Conservation (phyloP, 1,140 invertebrate genomes). For the Agrypnia vestita region DNA sequence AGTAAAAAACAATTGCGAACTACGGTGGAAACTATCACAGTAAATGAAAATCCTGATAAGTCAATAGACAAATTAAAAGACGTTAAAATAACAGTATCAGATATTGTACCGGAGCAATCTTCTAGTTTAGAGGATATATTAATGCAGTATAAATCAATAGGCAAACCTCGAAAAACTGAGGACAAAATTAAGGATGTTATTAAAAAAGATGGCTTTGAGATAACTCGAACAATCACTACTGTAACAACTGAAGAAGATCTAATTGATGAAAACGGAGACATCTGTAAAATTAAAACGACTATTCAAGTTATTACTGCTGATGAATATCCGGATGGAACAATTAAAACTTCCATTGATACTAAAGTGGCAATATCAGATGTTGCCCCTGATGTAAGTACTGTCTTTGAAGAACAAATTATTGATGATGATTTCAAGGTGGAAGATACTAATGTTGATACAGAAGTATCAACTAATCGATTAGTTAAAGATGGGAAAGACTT, state of each 20-base stretch:
- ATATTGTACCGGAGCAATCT: conserved; percentile 63
- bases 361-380: conserved; percentile 61
- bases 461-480: conserved; percentile 65
- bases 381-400: conserved; percentile 39
- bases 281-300: conserved; percentile 68
- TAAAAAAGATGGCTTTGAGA: conserved; percentile 63
- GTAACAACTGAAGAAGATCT: conserved; percentile 67
- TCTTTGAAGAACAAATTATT: conserved; percentile 36
- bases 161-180: conserved; percentile 66
- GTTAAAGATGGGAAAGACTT: conserved; percentile 66
- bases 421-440: conserved; percentile 62
- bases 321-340: conserved; percentile 70
- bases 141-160: conserved; percentile 61
- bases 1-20: conserved; percentile 67
- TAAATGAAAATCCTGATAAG: conserved; percentile 70
- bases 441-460: conserved; percentile 64
- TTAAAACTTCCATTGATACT: conserved; percentile 62
- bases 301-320: conserved; percentile 68
- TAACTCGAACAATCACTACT: conserved; percentile 66
- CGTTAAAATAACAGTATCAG: conserved; percentile 69
- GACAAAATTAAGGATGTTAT: conserved; percentile 65
- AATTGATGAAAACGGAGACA: conserved; percentile 63
- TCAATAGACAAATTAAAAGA: conserved; percentile 67
- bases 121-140: conserved; percentile 66
- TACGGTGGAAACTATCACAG: conserved; percentile 68